Evolutionary conservation across 92 coral and sea anemone genomes (phyloP), one percentile per base, ranked within the genome.

Genomic region (Desmophyllum pertusum): DNA sequence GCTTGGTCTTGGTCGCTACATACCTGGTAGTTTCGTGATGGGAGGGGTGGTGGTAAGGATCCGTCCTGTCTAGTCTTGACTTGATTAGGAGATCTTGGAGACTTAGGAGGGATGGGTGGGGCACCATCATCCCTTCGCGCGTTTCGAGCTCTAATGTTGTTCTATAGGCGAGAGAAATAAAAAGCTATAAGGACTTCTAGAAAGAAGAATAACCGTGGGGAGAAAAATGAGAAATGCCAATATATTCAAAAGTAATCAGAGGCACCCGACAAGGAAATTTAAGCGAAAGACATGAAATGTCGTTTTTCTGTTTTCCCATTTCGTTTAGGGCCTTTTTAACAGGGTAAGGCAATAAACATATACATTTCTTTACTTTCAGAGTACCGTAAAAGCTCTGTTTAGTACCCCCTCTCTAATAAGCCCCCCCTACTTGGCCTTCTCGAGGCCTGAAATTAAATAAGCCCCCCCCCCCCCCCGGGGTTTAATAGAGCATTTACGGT

Each of bases 21-120:
- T 39, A 82, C 86, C 86, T 82, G 86, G 37, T 84, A 84, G 23
- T 75, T 84, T n/a, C 87, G 62, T 43, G 82, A 82, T 19, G 87
- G 87, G 36, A 84, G 50, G 8, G 87, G 87, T 3, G 87, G 87
- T 62, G 87, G 87, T 11, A 84, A 25, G 5, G 87, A 33, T 7
- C 45, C 87, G 0, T 75, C 75, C 35, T 36, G n/a, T n/a, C n/a
- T n/a, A n/a, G n/a, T n/a, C n/a, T n/a, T 43, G 6, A 33, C 45
- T 52, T 64, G n/a, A n/a, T n/a, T 84, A 13, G 87, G 75, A 1
- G 84, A 61, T 33, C 37, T 77, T 15, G 71, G 80, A 53, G 86
- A 80, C 76, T 68, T 80, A 9, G 76, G 76, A 17, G 86, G 86
- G 5, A 72, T 59, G 52, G 81, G 75, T 75, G 81, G 87, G 33